phyloP scores from a whole-genome alignment of 2,113 vertebrate species.

The Pantherophis guttatus region DNA sequence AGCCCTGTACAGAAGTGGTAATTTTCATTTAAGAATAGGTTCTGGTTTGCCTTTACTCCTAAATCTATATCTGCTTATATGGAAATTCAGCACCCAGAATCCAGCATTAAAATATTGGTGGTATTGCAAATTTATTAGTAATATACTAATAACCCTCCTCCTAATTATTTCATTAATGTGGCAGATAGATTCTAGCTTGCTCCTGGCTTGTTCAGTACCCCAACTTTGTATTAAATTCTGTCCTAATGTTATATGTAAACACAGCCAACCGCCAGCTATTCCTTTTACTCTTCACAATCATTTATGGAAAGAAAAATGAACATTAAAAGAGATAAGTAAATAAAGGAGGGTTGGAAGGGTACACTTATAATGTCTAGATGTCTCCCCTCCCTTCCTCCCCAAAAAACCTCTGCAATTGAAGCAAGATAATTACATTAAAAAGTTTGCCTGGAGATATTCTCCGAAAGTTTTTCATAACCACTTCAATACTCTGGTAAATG shows the following conservation, averaged over 20 bases:
- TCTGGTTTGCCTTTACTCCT: not conserved
- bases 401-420: not conserved
- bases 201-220: not conserved
- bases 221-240: not conserved
- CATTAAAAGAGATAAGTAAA: not conserved
- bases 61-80: not conserved
- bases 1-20: not conserved
- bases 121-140: not conserved
- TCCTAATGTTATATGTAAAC: not conserved
- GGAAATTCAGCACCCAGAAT: not conserved
- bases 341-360: not conserved
- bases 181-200: not conserved
- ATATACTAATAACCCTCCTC: not conserved
- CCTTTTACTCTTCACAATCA: not conserved
- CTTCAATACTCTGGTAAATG: not conserved
- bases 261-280: not conserved
- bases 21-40: not conserved
- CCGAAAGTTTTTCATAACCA: not conserved
- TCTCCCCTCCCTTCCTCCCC: not conserved
- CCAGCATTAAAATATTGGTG: not conserved
- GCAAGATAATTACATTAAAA: not conserved
- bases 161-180: not conserved
- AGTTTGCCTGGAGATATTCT: not conserved
- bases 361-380: not conserved
- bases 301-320: not conserved